Evolutionary conservation across 1,140 invertebrate species (phyloP).

Genomic region (Drosophila dunni): DNA sequence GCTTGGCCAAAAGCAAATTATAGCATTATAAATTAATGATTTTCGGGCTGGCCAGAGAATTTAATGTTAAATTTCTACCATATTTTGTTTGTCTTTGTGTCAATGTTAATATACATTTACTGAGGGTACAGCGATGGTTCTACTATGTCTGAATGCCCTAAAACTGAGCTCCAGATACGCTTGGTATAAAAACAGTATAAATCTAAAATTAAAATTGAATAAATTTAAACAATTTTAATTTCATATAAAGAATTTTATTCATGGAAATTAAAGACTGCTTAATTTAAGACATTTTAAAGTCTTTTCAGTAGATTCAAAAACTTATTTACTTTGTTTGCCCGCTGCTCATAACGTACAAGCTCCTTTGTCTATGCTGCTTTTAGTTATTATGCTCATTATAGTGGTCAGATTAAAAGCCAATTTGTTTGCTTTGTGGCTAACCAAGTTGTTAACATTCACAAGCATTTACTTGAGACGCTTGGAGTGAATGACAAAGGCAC

Average conservation of each 20-base stretch:
- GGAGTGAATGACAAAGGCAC: constrained; percentile 43
- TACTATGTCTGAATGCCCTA: not conserved
- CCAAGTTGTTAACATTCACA: constrained; percentile 63
- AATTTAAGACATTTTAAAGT: no score
- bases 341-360: constrained; percentile 9
- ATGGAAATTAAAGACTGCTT: no score
- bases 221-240: no score
- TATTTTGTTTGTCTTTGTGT: constrained; percentile 32
- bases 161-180: no score
- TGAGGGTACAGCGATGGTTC: not conserved
- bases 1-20: constrained; percentile 65
- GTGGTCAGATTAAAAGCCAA: constrained; percentile 64
- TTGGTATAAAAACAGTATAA: no score
- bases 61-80: constrained; percentile 37
- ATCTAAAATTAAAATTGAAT: no score
- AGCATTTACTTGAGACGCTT: constrained; percentile 54
- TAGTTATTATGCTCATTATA: constrained; percentile 52
- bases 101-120: constrained; percentile 1
- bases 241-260: no score
- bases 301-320: no score
- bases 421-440: constrained; percentile 64
- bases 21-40: constrained; percentile 67
- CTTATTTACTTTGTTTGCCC: not conserved
- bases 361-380: constrained; percentile 11
- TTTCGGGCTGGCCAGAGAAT: constrained; percentile 31